These are phyloP conservation scores for Adelges cooleyi DNA, from an alignment of 1,140 invertebrate genomes.

Conservation along the genomic window DNA sequence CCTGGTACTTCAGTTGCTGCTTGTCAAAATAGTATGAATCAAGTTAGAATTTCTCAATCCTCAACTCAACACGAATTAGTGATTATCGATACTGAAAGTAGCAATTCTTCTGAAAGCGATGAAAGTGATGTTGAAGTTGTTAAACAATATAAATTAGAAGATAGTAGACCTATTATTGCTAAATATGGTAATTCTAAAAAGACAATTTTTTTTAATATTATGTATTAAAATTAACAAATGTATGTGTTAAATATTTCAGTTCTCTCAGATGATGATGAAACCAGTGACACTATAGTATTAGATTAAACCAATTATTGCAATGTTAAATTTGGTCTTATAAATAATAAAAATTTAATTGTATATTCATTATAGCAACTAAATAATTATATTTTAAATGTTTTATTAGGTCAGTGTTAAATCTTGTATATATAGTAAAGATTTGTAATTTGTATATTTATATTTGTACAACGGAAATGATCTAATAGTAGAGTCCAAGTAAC, in stretches of 20 bases:
- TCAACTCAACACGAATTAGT: not conserved
- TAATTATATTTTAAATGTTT: too few relatives aligned
- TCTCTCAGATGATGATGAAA: conserved; percentile 9
- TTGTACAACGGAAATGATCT: too few relatives aligned
- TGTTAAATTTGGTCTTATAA: too few relatives aligned
- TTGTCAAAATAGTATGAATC: not conserved
- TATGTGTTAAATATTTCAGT: not conserved
- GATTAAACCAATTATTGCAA: too few relatives aligned
- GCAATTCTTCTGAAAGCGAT: conserved; percentile 6
- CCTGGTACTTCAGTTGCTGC: not conserved
- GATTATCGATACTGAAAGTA: conserved; percentile 11
- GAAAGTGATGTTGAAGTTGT: conserved; percentile 3
- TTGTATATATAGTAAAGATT: too few relatives aligned
- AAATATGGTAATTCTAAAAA: conserved; percentile 5
- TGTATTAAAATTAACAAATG: too few relatives aligned
- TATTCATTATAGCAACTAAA: too few relatives aligned
- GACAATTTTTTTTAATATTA: too few relatives aligned
- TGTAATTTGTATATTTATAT: too few relatives aligned
- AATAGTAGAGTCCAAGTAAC: too few relatives aligned
- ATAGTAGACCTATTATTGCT: not conserved
- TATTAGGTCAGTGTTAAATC: too few relatives aligned
- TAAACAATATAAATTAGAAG: not conserved
- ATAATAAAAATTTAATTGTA: too few relatives aligned
- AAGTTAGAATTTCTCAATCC: not conserved
- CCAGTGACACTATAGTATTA: conserved; percentile 5